These are phyloP conservation scores for Actinostola sp. DNA, from an alignment of 92 coral and sea anemone species.

Conservation along the genomic window DNA sequence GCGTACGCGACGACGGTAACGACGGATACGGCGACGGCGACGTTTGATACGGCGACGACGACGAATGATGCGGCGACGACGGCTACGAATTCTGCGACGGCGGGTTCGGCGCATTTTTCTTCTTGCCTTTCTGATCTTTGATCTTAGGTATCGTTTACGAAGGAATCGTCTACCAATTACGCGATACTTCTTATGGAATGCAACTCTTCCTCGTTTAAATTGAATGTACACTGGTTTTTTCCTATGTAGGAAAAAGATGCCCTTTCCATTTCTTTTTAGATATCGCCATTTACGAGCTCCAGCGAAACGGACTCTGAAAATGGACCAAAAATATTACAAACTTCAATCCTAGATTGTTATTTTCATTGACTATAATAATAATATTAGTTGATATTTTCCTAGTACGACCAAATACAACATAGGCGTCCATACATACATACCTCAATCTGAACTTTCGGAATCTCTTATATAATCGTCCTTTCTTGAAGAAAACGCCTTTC, in stretches of 20 bases:
- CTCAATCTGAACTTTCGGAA: neutral
- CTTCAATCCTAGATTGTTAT: no score
- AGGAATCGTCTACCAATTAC: slow-evolving; percentile 7
- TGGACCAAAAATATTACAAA: neutral
- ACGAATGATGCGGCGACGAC: neutral
- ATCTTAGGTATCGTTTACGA: neutral
- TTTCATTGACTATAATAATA: no score
- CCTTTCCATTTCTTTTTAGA: neutral
- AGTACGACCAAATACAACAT: neutral
- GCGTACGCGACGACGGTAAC: neutral
- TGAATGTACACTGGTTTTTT: neutral
- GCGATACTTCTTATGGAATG: slow-evolving; percentile 2
- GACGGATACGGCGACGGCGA: slow-evolving; percentile 2
- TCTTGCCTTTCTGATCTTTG: neutral
- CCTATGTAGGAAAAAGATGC: neutral
- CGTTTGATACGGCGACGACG: neutral
- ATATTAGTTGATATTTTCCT: no score
- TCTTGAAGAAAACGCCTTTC: slow-evolving; percentile 7
- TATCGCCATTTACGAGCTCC: slow-evolving; percentile 9
- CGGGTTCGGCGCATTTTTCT: slow-evolving; percentile 2
- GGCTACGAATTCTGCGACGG: slow-evolving; percentile 6
- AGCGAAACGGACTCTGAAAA: slow-evolving; percentile 1
- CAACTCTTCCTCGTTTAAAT: neutral
- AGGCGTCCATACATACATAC: neutral
- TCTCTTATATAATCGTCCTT: neutral